Conservation (phyloP, 2,113 vertebrate species). For the Campylorhamphus procurvoides region DNA sequence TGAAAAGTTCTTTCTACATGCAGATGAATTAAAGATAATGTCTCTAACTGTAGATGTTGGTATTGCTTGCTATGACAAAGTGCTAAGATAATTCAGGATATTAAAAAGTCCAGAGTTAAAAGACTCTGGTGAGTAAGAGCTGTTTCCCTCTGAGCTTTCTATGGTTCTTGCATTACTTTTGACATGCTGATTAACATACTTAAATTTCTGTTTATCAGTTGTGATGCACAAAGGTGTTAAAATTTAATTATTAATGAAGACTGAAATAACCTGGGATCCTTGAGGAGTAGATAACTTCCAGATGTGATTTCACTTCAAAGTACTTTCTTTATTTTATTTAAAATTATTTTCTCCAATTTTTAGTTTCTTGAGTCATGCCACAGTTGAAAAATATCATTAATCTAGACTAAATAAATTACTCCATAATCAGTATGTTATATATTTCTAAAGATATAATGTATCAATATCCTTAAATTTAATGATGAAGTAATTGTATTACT, state of each 20-base stretch:
- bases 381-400: slow-evolving; percentile 6
- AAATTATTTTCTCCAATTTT: slow-evolving; percentile 12
- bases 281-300: neutral
- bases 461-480: neutral
- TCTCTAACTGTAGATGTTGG: neutral
- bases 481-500: neutral
- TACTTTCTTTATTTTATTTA: neutral
- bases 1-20: neutral
- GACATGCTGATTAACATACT: neutral
- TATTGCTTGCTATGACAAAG: neutral
- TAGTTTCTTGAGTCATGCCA: neutral
- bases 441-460: neutral
- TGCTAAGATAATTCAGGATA: neutral
- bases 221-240: neutral
- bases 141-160: neutral
- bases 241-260: slow-evolving; percentile 6
- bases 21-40: neutral
- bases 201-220: neutral
- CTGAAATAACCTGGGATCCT: neutral
- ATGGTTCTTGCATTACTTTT: neutral
- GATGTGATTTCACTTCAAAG: neutral
- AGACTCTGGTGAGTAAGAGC: neutral
- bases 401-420: neutral
- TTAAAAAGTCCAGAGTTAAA: neutral
- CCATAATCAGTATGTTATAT: neutral